These are phyloP conservation scores for Coreius guichenoti DNA, from an alignment of 2,797 vertebrate genomes.

Conservation along the genomic window DNA sequence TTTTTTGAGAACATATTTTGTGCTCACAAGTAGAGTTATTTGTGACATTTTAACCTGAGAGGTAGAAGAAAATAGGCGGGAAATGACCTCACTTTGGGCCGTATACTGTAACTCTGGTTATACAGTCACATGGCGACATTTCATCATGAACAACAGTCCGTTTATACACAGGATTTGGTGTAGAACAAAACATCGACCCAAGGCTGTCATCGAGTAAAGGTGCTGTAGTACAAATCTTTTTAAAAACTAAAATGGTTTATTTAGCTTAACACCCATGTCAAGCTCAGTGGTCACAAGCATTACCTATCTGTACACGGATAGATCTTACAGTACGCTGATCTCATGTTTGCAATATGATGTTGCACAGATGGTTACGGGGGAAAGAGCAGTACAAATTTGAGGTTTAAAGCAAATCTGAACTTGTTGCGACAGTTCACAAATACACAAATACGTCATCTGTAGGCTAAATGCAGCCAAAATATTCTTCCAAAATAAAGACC, in stretches of 20 bases:
- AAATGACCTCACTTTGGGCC: neutral
- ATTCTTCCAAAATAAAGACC: neutral
- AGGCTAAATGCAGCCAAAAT: neutral
- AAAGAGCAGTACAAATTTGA: neutral
- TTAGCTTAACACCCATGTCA: conserved; percentile 32
- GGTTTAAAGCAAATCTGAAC: neutral
- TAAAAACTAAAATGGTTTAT: conserved; percentile 36
- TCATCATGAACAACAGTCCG: conserved; percentile 2
- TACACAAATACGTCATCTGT: too few relatives aligned
- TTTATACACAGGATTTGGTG: conserved; percentile 30
- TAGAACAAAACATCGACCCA: conserved; percentile 23
- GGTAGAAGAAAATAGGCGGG: neutral
- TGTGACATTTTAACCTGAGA: neutral
- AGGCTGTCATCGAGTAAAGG: conserved; percentile 28
- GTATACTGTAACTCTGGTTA: conserved; percentile 3
- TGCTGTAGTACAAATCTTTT: conserved; percentile 12
- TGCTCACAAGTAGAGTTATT: neutral
- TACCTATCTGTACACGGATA: neutral
- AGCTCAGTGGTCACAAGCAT: neutral
- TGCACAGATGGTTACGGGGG: conserved; percentile 20
- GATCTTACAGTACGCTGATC: conserved; percentile 8
- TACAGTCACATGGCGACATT: neutral
- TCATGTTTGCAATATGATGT: conserved; percentile 34
- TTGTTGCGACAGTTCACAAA: neutral
- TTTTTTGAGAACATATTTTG: neutral